phyloP scores from a whole-genome alignment of 2,888 invertebrate species.

The Pristionchus exspectatus region DNA sequence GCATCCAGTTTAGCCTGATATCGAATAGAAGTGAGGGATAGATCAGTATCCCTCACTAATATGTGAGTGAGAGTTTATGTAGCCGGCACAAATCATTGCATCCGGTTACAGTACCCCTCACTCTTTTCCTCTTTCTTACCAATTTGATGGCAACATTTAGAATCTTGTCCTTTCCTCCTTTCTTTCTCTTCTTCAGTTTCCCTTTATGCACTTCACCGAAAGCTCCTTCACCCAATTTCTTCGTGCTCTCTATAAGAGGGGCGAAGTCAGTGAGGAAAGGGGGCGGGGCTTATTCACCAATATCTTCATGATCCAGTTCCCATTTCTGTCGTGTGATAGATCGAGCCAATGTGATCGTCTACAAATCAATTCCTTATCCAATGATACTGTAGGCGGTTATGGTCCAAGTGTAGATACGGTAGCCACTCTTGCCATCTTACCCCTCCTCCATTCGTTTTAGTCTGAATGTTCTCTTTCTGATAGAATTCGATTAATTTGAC shows the following conservation, averaged over 20 bases:
- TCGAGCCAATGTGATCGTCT: background rate
- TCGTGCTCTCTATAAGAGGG: constrained; percentile 38
- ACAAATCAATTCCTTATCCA: background rate
- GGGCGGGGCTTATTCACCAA: constrained; percentile 23
- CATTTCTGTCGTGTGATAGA: constrained; percentile 40
- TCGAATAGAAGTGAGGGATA: background rate
- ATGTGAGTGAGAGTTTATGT: too few species aligned
- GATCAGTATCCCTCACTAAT: background rate
- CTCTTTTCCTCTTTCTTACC: background rate
- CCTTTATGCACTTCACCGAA: constrained; percentile 52
- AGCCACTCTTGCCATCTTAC: background rate
- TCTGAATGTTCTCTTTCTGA: constrained; percentile 4
- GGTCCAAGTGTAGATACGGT: background rate
- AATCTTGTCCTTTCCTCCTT: constrained; percentile 13
- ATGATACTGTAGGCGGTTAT: background rate
- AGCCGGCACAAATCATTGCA: background rate
- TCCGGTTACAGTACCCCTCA: background rate
- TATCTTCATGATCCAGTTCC: constrained; percentile 46
- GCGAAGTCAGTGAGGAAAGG: background rate
- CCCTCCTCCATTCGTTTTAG: constrained; percentile 10
- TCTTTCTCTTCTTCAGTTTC: constrained; percentile 20
- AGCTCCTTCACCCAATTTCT: constrained; percentile 53
- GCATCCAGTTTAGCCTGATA: constrained; percentile 49
- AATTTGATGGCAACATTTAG: constrained; percentile 39
- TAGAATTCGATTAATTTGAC: constrained; percentile 36